phyloP scores from a whole-genome alignment of 92 coral and sea anemone genomes.

The Blastomussa wellsi region DNA sequence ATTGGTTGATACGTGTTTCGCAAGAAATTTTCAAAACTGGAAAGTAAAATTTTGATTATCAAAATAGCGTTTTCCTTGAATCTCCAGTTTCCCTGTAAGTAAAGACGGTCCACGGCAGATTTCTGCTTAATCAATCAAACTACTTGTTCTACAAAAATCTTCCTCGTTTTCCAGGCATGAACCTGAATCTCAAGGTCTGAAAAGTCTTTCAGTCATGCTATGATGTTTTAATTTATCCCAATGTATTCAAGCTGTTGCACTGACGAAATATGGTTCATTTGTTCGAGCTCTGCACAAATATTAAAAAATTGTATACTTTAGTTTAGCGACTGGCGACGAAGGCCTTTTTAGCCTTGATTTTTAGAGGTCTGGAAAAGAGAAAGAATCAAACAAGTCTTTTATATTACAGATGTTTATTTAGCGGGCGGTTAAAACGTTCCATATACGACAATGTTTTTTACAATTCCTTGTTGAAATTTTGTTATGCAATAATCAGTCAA shows the following conservation, averaged over 20 bases:
- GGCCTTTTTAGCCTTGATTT: not conserved
- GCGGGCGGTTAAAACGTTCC: not conserved
- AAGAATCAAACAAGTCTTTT: not conserved
- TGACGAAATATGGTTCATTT: not conserved
- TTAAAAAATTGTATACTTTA: not conserved
- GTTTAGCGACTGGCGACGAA: slow-evolving; percentile 3
- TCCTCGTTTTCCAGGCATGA: not conserved
- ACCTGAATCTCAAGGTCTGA: not conserved
- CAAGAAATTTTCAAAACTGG: not conserved
- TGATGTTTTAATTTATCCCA: too few species aligned
- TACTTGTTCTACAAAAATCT: not conserved
- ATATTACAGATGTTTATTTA: not conserved
- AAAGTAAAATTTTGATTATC: not conserved
- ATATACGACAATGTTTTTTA: not conserved
- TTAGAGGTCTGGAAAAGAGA: not conserved
- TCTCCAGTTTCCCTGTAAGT: not conserved
- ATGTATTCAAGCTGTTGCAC: not conserved
- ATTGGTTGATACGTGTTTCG: not conserved
- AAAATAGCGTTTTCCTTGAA: not conserved
- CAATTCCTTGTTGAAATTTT: not conserved
- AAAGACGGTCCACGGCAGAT: not conserved
- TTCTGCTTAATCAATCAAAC: not conserved
- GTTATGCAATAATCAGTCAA: not conserved
- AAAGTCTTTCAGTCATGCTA: not conserved
- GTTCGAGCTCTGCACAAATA: not conserved